Evolutionary conservation across 1,140 invertebrate genomes (phyloP).

Genomic region (Drosophila pallidifrons): DNA sequence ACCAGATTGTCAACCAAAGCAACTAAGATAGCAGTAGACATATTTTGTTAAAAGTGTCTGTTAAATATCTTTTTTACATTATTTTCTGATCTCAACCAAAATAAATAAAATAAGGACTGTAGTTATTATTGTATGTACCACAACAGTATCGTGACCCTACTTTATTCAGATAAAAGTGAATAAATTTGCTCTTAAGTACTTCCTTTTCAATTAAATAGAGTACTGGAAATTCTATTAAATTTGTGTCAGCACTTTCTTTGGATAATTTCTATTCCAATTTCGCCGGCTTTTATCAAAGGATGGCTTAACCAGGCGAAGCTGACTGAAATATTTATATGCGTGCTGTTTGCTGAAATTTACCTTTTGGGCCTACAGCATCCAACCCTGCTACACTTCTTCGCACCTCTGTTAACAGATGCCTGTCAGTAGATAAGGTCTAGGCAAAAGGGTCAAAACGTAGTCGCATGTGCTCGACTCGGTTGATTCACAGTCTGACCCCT

Average conservation of each 20-base stretch:
- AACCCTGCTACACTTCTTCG: neutral
- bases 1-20: too few relatives aligned
- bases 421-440: constrained; percentile 61
- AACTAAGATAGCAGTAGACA: too few relatives aligned
- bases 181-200: too few relatives aligned
- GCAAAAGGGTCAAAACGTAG: constrained; percentile 70
- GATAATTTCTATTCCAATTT: constrained; percentile 53
- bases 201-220: neutral
- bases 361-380: constrained; percentile 49
- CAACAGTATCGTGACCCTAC: too few relatives aligned
- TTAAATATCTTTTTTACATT: too few relatives aligned
- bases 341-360: constrained; percentile 82
- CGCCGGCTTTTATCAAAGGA: constrained; percentile 70
- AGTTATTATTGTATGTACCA: too few relatives aligned
- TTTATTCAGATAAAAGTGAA: too few relatives aligned
- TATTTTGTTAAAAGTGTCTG: too few relatives aligned
- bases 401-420: constrained; percentile 49
- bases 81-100: too few relatives aligned
- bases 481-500: constrained; percentile 25
- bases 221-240: neutral
- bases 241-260: neutral
- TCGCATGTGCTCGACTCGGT: constrained; percentile 16
- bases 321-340: constrained; percentile 78
- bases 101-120: too few relatives aligned
- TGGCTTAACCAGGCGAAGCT: constrained; percentile 29